Conservation (phyloP, 2,113 vertebrate species). For the Daphoenositta chrysoptera region DNA sequence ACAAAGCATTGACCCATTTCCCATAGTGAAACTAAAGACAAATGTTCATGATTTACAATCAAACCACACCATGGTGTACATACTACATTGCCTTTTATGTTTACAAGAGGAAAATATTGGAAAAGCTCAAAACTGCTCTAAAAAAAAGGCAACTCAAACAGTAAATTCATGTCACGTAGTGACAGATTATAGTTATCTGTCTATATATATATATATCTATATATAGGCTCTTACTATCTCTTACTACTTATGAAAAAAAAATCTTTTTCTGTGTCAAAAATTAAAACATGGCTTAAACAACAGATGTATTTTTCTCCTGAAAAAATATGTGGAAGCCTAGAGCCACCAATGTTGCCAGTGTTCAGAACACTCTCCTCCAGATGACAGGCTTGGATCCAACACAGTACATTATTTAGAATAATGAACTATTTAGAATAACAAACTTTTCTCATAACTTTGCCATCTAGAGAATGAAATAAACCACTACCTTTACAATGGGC, state of each 20-base stretch:
- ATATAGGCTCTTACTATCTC: not conserved
- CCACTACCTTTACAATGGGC: slow-evolving; percentile 96
- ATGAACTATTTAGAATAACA: not conserved
- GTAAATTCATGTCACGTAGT: not conserved
- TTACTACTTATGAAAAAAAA: not conserved
- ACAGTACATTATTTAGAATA: not conserved
- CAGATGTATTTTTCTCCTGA: not conserved
- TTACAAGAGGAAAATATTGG: not conserved
- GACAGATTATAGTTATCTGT: too few species aligned
- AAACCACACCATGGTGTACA: not conserved
- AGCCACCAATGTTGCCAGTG: not conserved
- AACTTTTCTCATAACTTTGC: not conserved
- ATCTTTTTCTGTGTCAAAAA: not conserved
- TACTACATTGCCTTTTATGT: not conserved
- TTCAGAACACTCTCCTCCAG: not conserved
- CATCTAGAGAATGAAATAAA: not conserved
- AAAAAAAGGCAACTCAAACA: not conserved
- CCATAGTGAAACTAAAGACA: not conserved
- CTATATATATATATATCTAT: not conserved
- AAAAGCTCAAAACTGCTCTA: not conserved
- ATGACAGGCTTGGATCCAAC: not conserved
- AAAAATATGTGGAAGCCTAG: not conserved
- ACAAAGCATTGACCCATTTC: not conserved
- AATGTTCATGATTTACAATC: not conserved
- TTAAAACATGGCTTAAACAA: not conserved